Conservation (phyloP, 2,888 invertebrate species). For the Geotrupes spiniger region DNA sequence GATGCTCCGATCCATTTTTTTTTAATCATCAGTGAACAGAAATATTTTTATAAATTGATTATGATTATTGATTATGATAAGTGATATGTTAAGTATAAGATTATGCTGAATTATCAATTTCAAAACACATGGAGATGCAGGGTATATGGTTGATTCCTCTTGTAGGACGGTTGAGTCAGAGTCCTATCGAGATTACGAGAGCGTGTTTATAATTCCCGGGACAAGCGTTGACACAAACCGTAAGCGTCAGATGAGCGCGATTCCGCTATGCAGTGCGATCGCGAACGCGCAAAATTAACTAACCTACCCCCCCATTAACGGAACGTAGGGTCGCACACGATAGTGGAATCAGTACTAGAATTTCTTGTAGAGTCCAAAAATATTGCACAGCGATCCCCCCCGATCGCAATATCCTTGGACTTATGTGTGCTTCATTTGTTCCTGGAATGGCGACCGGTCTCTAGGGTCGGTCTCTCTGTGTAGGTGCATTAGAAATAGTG, state of each 20-base stretch:
- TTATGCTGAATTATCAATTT: conserved; percentile 14
- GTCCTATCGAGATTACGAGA: conserved; percentile 70
- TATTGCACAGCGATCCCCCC: conserved; percentile 28
- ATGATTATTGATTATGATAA: too few relatives aligned
- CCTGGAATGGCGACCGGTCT: conserved; percentile 49
- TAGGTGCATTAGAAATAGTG: conserved; percentile 40
- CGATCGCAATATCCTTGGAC: conserved; percentile 36
- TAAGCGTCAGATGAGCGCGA: conserved; percentile 48
- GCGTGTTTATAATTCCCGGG: conserved; percentile 71
- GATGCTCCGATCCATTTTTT: too few relatives aligned
- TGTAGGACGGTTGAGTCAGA: conserved; percentile 58
- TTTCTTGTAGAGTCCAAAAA: conserved; percentile 44
- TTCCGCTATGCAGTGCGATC: conserved; percentile 48
- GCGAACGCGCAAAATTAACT: conserved; percentile 1
- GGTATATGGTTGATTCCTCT: conserved; percentile 34
- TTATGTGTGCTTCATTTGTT: conserved; percentile 53
- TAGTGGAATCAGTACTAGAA: conserved; percentile 40
- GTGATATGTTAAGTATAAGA: conserved; percentile 8
- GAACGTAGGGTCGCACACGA: conserved; percentile 34
- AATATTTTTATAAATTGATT: too few relatives aligned
- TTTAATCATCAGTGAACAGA: too few relatives aligned
- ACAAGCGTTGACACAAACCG: conserved; percentile 63
- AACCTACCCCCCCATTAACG: background rate
- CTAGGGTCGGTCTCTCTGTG: conserved; percentile 46
- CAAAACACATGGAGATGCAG: conserved; percentile 4